Evolutionary conservation across 2,113 vertebrate species (phyloP).

Genomic region (Clupea harengus): DNA sequence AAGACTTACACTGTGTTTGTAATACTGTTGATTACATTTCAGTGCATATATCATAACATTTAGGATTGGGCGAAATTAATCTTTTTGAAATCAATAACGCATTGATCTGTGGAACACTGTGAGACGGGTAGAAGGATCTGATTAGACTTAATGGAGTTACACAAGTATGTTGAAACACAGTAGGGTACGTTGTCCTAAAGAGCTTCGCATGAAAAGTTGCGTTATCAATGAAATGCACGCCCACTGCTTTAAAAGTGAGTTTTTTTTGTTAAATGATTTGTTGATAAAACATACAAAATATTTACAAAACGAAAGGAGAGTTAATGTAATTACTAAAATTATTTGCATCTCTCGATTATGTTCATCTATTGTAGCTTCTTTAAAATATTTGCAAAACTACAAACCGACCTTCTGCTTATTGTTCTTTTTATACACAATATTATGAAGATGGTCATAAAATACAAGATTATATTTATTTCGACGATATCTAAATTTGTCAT

Average conservation of each 20-base stretch:
- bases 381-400: background rate
- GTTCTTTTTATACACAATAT: background rate
- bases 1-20: background rate
- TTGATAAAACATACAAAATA: background rate
- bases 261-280: background rate
- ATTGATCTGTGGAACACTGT: background rate
- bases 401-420: background rate
- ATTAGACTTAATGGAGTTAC: background rate
- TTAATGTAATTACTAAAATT: background rate
- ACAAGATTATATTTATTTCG: background rate
- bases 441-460: background rate
- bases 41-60: background rate
- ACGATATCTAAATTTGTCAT: background rate
- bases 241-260: background rate
- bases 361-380: background rate
- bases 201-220: background rate
- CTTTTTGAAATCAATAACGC: background rate
- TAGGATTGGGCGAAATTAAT: background rate
- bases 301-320: slow-evolving; percentile 5
- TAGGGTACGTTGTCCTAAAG: background rate
- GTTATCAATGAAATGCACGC: background rate
- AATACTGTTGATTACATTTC: background rate
- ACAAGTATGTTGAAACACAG: slow-evolving; percentile 11
- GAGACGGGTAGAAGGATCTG: background rate
- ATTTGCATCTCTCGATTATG: background rate